A percentile compares a stretch with the other conserved stretches of the same genome.
These are phyloP conservation scores for Zophobas morio DNA, from an alignment of 1,140 invertebrate species.

Conservation along the genomic window DNA sequence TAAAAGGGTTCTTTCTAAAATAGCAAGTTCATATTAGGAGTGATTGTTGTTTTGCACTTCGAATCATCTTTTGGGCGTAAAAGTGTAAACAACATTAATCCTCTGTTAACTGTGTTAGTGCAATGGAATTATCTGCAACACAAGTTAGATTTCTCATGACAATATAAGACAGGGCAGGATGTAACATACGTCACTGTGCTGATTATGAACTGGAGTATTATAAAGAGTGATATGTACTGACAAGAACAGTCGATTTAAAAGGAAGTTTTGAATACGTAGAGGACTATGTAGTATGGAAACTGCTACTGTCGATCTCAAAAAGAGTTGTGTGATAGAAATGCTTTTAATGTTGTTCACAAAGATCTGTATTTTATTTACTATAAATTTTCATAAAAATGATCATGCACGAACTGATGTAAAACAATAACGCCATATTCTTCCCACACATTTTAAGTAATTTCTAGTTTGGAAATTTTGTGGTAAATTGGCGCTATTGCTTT, in stretches of 20 bases:
- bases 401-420: constrained; percentile 59
- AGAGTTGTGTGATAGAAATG: constrained; percentile 67
- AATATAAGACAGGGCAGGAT: constrained; percentile 60
- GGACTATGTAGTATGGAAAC: constrained; percentile 52
- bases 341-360: constrained; percentile 67
- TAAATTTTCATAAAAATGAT: constrained; percentile 58
- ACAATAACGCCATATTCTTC: constrained; percentile 3
- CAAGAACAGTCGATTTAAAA: constrained; percentile 60
- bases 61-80: neutral
- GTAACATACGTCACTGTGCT: constrained; percentile 43
- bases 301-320: constrained; percentile 64
- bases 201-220: constrained; percentile 63
- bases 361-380: constrained; percentile 66
- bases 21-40: constrained; percentile 4
- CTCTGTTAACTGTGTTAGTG: constrained; percentile 43
- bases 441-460: neutral
- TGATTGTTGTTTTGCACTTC: constrained; percentile 24
- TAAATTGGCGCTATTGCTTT: constrained; percentile 13
- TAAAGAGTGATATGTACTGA: constrained; percentile 61
- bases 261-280: constrained; percentile 61
- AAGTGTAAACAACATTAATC: constrained; percentile 22
- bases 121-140: constrained; percentile 48
- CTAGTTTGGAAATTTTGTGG: neutral
- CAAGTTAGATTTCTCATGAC: constrained; percentile 52
- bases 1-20: constrained; percentile 36